phyloP scores from a whole-genome alignment of 2,888 invertebrate genomes.

The Mesodorylaimus sp. region DNA sequence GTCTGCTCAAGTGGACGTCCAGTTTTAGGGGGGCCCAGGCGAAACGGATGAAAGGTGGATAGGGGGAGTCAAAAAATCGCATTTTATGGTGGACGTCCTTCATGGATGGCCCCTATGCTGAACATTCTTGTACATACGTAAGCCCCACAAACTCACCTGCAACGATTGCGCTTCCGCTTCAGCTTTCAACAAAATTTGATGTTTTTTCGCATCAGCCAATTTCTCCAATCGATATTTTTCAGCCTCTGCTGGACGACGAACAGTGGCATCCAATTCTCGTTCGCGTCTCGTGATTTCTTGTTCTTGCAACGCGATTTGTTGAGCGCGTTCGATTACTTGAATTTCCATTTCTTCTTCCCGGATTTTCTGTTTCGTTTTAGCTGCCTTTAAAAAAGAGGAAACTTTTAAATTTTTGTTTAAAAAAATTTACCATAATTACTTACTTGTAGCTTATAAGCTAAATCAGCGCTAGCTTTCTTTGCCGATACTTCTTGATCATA shows the following conservation, averaged over 20 bases:
- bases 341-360: slow-evolving; percentile 96
- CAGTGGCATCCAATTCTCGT: slow-evolving; percentile 73
- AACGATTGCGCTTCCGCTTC: slow-evolving; percentile 83
- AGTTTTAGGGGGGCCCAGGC: too few relatives aligned
- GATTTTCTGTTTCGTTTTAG: slow-evolving; percentile 81
- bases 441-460: slow-evolving; percentile 34
- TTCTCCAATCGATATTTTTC: slow-evolving; percentile 76
- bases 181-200: slow-evolving; percentile 73
- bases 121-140: too few relatives aligned
- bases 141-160: slow-evolving; percentile 44
- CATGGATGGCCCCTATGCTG: too few relatives aligned
- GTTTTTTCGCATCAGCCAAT: slow-evolving; percentile 73
- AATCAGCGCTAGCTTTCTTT: slow-evolving; percentile 43
- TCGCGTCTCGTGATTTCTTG: slow-evolving; percentile 82
- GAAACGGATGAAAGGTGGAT: too few relatives aligned
- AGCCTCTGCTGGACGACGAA: slow-evolving; percentile 82
- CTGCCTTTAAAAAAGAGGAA: slow-evolving; percentile 46
- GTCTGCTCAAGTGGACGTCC: too few relatives aligned
- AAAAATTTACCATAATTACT: background rate
- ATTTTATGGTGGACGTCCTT: too few relatives aligned
- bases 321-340: slow-evolving; percentile 61
- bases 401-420: background rate
- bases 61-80: too few relatives aligned
- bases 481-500: slow-evolving; percentile 94
- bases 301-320: slow-evolving; percentile 81